Evolutionary conservation across 1,140 invertebrate species (phyloP), one percentile per base, ranked within the genome.

Genomic region (Drosophila santomea): DNA sequence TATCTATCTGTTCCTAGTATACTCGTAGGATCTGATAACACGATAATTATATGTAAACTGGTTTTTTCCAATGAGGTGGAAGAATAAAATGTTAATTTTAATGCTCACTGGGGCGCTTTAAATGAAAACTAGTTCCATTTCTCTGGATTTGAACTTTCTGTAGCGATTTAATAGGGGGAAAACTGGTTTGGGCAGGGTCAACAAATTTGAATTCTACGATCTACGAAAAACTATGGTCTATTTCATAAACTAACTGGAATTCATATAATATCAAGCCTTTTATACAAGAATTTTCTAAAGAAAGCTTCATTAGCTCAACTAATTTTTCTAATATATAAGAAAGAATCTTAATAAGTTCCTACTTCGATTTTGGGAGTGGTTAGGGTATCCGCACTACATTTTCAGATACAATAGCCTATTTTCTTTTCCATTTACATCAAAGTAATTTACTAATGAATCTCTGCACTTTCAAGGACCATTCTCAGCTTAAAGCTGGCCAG

Each of bases 401-500:
- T 7, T 32, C 1, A 32, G 7, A 32, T 32, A 8, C 7, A 32
- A 32, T 8, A 32, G 1, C 28, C 28, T 7, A 7, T 6, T 43
- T 43, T 43, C n/a, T 7, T 17, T 15, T 5, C 25, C 5, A 25
- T 25, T 14, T n/a, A 39, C 5, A 14, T 39, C 1, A 14, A 12
- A 39, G 38, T 39, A 1, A 43, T 7, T 43, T 23, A 45, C 23
- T 12, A 44, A 45, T n/a, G 8, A 7, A 48, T 28, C 20, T 7
- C 54, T 35, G 25, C 69, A 14, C 71, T 71, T 85, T 93, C 25
- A 89, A 97, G 96, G 92, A 94, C 94, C 38, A 89, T 95, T 48
- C 92, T 97, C 32, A 96, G 96, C 93, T 93, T 97, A 50, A 95
- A 95, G 78, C 95, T 96, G 91, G 96, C 95, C 35, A 92, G 94